A percentile compares a stretch with the other conserved stretches of the same genome.
Conservation (phyloP, 2,888 invertebrate species). For the Morinoia aosen region DNA sequence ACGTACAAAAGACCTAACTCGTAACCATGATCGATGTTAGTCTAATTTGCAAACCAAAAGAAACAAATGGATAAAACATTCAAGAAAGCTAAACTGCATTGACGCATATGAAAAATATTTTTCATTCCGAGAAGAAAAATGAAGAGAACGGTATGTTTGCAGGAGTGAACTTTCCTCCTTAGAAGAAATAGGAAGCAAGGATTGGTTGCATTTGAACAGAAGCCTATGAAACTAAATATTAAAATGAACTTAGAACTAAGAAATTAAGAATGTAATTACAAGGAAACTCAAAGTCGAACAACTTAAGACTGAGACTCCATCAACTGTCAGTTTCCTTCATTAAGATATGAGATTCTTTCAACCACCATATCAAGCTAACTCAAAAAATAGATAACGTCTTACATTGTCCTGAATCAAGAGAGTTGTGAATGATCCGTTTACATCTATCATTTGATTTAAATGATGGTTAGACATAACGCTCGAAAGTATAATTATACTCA, state of each 20-base stretch:
- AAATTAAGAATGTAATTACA: neutral
- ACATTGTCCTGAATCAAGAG: neutral
- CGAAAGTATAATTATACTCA: neutral
- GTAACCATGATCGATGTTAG: no score
- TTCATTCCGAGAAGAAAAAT: neutral
- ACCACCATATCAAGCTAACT: neutral
- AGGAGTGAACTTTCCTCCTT: neutral
- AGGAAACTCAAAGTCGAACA: neutral
- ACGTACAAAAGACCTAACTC: no score
- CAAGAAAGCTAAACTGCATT: neutral
- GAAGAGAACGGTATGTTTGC: neutral
- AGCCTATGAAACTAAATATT: neutral
- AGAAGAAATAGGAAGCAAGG: neutral
- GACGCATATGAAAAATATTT: neutral
- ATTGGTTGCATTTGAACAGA: neutral
- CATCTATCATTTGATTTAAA: neutral
- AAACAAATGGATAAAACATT: neutral
- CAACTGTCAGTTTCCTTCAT: neutral
- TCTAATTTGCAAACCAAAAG: neutral
- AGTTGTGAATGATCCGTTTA: neutral
- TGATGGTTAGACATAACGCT: neutral
- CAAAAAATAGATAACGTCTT: neutral
- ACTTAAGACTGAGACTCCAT: neutral
- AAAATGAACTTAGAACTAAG: neutral
- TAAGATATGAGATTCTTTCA: neutral